Percentiles rank a stretch among this genome's conserved stretches.
phyloP scores from a whole-genome alignment of 2,797 vertebrate genomes.

The Acipenser transmontanus region DNA sequence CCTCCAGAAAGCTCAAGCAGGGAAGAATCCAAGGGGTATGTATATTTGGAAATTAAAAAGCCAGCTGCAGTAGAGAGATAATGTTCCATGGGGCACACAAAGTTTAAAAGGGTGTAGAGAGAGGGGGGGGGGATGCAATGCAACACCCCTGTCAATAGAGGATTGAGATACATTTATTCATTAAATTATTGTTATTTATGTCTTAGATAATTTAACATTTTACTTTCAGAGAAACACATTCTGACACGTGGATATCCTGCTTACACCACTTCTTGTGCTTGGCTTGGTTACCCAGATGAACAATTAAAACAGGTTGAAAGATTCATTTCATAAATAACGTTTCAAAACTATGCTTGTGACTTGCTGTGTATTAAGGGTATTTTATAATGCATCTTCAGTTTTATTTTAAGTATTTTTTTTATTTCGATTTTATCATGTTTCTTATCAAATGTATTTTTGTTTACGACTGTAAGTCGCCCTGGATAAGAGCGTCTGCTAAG shows the following conservation, averaged over 20 bases:
- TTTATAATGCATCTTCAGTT: not conserved
- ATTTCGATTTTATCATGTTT: not conserved
- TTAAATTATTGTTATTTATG: no score
- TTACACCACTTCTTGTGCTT: constrained; percentile 68
- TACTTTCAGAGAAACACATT: constrained; percentile 61
- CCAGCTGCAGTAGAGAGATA: no score
- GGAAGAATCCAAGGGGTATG: constrained; percentile 64
- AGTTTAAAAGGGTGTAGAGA: no score
- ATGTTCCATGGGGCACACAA: no score
- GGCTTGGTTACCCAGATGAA: constrained; percentile 63
- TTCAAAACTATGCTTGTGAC: no score
- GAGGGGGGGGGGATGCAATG: no score
- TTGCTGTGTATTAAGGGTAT: not conserved
- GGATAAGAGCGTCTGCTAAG: no score
- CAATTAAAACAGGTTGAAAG: constrained; percentile 52
- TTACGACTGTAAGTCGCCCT: no score
- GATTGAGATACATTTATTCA: no score
- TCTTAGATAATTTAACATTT: constrained; percentile 3
- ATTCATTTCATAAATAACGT: not conserved
- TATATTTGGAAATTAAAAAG: not conserved
- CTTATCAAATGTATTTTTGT: no score
- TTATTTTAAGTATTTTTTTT: not conserved
- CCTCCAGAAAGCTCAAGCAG: constrained; percentile 52
- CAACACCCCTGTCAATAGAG: no score
- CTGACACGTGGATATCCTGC: constrained; percentile 60